A percentile compares a stretch with the other conserved stretches of the same genome.
Conservation (phyloP, 2,888 invertebrate genomes). For the Penaeus monodon region DNA sequence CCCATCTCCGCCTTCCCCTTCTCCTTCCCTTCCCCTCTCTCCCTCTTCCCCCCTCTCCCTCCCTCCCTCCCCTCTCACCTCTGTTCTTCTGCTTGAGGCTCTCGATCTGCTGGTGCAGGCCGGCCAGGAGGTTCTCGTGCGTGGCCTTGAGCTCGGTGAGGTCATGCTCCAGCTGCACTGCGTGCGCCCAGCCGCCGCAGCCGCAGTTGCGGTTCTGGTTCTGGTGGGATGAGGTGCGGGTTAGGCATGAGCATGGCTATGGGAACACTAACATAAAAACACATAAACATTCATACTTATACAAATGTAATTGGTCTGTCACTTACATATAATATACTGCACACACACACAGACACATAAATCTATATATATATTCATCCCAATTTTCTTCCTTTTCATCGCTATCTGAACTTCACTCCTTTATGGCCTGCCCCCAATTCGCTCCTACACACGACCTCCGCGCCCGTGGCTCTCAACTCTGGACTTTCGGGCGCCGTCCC, state of each 20-base stretch:
- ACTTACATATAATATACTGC: no score
- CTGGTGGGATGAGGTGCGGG: background rate
- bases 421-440: no score
- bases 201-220: constrained; percentile 41
- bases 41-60: background rate
- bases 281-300: no score
- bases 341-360: no score
- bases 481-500: no score
- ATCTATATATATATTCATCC: no score
- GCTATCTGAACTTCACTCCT: no score
- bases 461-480: no score
- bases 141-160: constrained; percentile 41
- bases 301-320: no score
- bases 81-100: constrained; percentile 61
- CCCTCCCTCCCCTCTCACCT: constrained; percentile 22
- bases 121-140: constrained; percentile 46
- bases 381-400: no score
- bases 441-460: no score
- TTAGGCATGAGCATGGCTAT: background rate
- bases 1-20: background rate
- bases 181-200: constrained; percentile 53
- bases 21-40: background rate
- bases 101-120: constrained; percentile 58
- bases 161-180: constrained; percentile 60
- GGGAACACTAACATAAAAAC: background rate